Conservation (phyloP, 2,888 invertebrate genomes). For the Callinectes sapidus region DNA sequence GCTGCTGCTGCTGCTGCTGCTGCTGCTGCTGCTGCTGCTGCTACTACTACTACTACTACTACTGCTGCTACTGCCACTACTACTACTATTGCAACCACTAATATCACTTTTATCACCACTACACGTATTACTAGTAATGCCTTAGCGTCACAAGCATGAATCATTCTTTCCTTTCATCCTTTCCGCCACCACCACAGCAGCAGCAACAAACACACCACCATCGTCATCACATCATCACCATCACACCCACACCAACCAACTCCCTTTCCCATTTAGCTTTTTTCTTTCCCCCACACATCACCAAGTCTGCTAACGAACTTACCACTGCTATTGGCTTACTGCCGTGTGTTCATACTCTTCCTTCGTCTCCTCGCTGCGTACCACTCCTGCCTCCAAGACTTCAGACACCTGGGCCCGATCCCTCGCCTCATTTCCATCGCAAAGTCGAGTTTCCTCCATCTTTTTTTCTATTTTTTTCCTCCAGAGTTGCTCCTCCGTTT, state of each 20-base stretch:
- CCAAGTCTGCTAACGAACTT: conserved; percentile 17
- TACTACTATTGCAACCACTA: neutral
- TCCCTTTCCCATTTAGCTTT: neutral
- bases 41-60: neutral
- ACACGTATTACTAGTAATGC: neutral
- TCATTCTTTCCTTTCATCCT: no score
- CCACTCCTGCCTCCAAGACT: conserved; percentile 26
- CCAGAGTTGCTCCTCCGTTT: conserved; percentile 26
- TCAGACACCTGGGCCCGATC: conserved; percentile 8
- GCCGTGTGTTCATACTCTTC: neutral
- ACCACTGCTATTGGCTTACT: neutral
- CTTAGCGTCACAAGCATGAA: neutral
- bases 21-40: neutral
- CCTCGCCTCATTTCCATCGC: conserved; percentile 36
- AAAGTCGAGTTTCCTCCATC: conserved; percentile 21
- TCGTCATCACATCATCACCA: neutral
- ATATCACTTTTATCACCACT: neutral
- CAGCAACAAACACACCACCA: no score
- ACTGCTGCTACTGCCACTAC: neutral
- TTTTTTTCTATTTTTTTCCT: conserved; percentile 1
- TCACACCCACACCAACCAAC: neutral
- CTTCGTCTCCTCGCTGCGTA: neutral
- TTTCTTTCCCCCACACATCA: neutral
- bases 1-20: neutral
- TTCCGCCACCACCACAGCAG: no score